Percentiles rank a stretch among this genome's conserved stretches.
Evolutionary conservation across 2,888 invertebrate genomes (phyloP).

Genomic region (Nebria brevicollis): DNA sequence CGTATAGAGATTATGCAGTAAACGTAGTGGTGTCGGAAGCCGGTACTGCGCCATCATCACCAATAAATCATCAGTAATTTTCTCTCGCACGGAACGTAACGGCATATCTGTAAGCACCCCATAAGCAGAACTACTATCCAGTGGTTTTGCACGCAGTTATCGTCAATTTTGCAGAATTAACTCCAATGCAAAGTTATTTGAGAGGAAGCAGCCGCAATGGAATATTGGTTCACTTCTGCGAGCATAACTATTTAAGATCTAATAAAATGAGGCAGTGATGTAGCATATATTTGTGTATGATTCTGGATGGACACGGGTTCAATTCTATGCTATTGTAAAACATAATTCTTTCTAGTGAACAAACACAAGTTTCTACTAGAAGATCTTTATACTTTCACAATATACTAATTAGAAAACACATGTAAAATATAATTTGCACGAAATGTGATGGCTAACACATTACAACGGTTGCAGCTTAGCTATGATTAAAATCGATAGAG

Average conservation of each 20-base stretch:
- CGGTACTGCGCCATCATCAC: not conserved
- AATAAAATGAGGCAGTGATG: not conserved
- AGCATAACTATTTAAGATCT: not conserved
- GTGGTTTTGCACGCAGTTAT: constrained; percentile 24
- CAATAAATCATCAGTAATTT: constrained; percentile 26
- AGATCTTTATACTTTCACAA: too few relatives aligned
- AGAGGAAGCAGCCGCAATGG: not conserved
- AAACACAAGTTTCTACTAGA: too few relatives aligned
- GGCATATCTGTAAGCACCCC: not conserved
- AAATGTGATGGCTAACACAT: too few relatives aligned
- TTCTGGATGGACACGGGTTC: too few relatives aligned
- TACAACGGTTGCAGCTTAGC: too few relatives aligned
- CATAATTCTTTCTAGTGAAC: too few relatives aligned
- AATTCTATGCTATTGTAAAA: too few relatives aligned
- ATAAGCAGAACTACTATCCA: not conserved
- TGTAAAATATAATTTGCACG: too few relatives aligned
- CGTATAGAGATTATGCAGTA: not conserved
- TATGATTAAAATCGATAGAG: too few relatives aligned
- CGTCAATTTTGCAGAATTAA: constrained; percentile 39
- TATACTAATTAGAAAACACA: too few relatives aligned
- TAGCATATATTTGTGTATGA: too few relatives aligned
- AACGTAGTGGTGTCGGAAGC: not conserved
- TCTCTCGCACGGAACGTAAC: not conserved
- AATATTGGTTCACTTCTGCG: not conserved
- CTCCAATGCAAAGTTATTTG: constrained; percentile 39